A percentile compares a stretch with the other conserved stretches of the same genome.
These are phyloP conservation scores for Ornithoptera priamus DNA, from an alignment of 2,888 invertebrate genomes.

Conservation along the genomic window DNA sequence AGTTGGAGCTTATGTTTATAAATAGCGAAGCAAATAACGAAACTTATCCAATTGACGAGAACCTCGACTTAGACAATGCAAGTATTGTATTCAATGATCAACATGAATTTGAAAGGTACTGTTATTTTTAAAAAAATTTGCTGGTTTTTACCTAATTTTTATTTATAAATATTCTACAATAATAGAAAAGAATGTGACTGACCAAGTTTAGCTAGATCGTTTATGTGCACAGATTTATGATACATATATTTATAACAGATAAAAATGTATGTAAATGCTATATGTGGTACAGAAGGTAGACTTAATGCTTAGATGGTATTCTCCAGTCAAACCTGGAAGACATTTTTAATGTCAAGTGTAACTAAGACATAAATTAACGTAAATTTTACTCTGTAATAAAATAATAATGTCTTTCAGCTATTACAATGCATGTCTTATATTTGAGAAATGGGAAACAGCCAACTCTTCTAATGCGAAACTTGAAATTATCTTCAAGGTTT, in stretches of 20 bases:
- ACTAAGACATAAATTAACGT: too few species aligned
- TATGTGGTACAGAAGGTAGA: too few species aligned
- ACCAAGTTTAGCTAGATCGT: too few species aligned
- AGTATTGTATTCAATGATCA: constrained; percentile 59
- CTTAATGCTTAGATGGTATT: too few species aligned
- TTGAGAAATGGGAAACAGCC: constrained; percentile 53
- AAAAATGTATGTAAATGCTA: too few species aligned
- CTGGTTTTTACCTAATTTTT: not conserved
- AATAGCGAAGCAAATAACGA: constrained; percentile 58
- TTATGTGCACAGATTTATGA: too few species aligned
- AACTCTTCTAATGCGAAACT: constrained; percentile 43
- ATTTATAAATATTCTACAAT: not conserved
- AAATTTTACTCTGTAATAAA: not conserved
- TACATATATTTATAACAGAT: too few species aligned
- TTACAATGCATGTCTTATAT: constrained; percentile 48
- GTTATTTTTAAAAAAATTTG: not conserved
- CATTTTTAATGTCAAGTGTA: too few species aligned
- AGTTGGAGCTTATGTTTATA: constrained; percentile 58
- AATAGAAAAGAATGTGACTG: too few species aligned
- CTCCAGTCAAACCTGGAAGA: too few species aligned
- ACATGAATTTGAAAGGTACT: constrained; percentile 64
- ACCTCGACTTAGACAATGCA: constrained; percentile 57
- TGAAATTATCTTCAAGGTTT: constrained; percentile 44
- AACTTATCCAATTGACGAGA: constrained; percentile 59
- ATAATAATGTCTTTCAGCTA: constrained; percentile 48